phyloP scores from a whole-genome alignment of 2,888 invertebrate species.

The Drosophila dives region DNA sequence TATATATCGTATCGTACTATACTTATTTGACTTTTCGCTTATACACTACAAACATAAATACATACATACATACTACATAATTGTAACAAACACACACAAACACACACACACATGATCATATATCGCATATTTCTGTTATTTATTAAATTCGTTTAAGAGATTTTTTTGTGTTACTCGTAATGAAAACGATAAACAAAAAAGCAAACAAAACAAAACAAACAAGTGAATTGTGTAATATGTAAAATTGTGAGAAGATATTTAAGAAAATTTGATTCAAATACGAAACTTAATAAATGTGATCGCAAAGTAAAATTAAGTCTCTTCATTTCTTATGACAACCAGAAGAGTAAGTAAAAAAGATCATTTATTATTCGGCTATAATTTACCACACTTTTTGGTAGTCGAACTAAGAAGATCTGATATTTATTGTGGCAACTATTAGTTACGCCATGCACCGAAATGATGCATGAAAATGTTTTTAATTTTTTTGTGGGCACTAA shows the following conservation, averaged over 20 bases:
- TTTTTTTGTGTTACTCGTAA: conserved; percentile 73
- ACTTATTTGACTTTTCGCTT: conserved; percentile 66
- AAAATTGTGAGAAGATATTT: conserved; percentile 75
- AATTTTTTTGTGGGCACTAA: conserved; percentile 29
- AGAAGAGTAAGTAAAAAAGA: background rate
- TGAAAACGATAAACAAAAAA: conserved; percentile 48
- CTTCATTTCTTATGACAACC: background rate
- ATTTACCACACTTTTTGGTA: conserved; percentile 18
- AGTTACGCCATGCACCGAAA: conserved; percentile 69
- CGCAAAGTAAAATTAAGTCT: conserved; percentile 64
- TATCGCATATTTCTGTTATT: conserved; percentile 75
- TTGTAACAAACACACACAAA: conserved; percentile 34
- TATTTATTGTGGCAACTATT: conserved; percentile 38
- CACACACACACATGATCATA: conserved; percentile 51
- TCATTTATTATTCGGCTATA: conserved; percentile 10
- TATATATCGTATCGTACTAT: conserved; percentile 66
- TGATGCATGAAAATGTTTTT: conserved; percentile 64
- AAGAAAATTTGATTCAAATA: conserved; percentile 80
- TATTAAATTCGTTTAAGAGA: conserved; percentile 76
- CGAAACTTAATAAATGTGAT: conserved; percentile 84
- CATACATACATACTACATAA: conserved; percentile 27
- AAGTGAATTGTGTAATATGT: conserved; percentile 81
- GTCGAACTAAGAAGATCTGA: conserved; percentile 16
- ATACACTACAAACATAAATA: conserved; percentile 31
- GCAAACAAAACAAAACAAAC: conserved; percentile 33